Evolutionary conservation across 2,888 invertebrate species (phyloP).

Genomic region (Lordiphosa andalusiaca): DNA sequence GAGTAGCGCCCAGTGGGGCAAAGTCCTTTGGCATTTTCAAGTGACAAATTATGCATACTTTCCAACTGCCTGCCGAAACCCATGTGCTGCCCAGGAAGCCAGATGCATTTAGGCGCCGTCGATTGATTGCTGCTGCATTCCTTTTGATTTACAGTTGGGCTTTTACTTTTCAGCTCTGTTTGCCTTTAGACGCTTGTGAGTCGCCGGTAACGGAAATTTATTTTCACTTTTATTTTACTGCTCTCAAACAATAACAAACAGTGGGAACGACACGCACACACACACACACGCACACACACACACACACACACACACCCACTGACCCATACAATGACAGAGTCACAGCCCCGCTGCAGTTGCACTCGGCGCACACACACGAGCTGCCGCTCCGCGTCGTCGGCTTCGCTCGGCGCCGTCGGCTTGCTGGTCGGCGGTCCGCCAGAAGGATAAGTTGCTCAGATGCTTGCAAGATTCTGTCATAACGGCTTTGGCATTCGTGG

Average conservation of each 20-base stretch:
- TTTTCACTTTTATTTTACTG: conserved; percentile 54
- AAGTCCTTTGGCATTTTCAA: no score
- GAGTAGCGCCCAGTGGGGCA: no score
- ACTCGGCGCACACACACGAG: conserved; percentile 1
- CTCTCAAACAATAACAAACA: conserved; percentile 34
- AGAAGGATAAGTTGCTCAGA: conserved; percentile 66
- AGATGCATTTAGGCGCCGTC: no score
- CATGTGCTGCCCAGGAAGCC: no score
- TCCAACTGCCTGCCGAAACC: no score
- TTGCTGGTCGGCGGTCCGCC: conserved; percentile 25
- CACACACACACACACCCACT: conserved; percentile 4
- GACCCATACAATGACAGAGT: conserved; percentile 3
- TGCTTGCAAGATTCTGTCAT: conserved; percentile 70
- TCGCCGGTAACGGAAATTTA: conserved; percentile 54
- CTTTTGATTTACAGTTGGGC: conserved; percentile 14
- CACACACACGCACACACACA: conserved; percentile 8
- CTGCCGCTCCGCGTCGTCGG: not conserved
- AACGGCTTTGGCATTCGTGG: conserved; percentile 70
- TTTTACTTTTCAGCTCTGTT: conserved; percentile 32
- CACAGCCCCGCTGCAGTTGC: conserved; percentile 6
- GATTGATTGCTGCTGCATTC: no score
- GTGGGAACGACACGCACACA: conserved; percentile 13
- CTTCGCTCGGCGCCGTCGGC: conserved; percentile 21
- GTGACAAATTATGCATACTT: no score
- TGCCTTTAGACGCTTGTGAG: conserved; percentile 17